A percentile compares a stretch with the other conserved stretches of the same genome.
These are phyloP conservation scores for Rhynchonycteris naso DNA, from an alignment of 2,797 vertebrate species.

Conservation along the genomic window DNA sequence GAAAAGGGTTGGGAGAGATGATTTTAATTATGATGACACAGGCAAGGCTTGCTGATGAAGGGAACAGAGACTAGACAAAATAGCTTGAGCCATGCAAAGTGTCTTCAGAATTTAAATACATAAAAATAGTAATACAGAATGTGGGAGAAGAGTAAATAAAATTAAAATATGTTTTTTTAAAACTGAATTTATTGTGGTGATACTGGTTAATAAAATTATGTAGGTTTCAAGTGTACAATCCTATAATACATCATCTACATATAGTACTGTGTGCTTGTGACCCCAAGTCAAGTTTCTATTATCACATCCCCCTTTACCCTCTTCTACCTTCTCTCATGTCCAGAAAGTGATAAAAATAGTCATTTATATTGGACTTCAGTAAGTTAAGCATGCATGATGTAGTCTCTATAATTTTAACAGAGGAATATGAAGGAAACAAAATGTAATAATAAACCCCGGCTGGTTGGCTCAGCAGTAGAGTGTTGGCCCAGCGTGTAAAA, in stretches of 20 bases:
- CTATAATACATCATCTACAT: no score
- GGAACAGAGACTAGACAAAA: not conserved
- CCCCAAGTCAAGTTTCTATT: no score
- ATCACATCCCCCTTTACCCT: no score
- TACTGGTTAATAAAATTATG: no score
- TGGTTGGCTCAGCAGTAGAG: no score
- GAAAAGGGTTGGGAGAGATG: not conserved
- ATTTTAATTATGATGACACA: not conserved
- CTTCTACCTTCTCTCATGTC: not conserved
- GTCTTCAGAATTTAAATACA: slow-evolving; percentile 17
- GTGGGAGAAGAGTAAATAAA: not conserved
- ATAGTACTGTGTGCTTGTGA: no score
- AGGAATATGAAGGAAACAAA: not conserved
- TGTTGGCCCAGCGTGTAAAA: no score
- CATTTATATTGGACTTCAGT: not conserved
- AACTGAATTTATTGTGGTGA: no score
- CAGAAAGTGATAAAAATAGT: not conserved
- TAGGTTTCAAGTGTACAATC: no score
- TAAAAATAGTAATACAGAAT: not conserved
- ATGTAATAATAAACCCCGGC: not conserved
- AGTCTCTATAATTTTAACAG: not conserved
- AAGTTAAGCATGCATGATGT: not conserved
- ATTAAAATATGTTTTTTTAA: not conserved
- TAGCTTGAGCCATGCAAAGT: not conserved
- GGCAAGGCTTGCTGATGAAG: not conserved